These are phyloP conservation scores for Sus scrofa DNA, from an alignment of 2,113 vertebrate species.

Conservation along the genomic window DNA sequence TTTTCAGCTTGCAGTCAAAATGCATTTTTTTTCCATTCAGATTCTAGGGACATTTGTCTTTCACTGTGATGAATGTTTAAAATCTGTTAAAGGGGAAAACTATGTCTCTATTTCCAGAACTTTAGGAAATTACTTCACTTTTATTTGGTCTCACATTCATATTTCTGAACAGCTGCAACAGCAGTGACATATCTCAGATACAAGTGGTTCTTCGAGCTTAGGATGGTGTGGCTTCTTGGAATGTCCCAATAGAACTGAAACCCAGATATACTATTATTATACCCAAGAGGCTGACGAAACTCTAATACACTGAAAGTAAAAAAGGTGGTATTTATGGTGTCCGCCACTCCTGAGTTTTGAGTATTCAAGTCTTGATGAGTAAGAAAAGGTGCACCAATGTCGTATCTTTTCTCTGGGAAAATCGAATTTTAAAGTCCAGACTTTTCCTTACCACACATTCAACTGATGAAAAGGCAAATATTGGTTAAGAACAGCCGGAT, in stretches of 20 bases:
- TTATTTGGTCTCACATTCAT: neutral
- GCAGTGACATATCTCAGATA: neutral
- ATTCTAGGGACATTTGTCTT: neutral
- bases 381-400: neutral
- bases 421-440: neutral
- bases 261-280: neutral
- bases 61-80: neutral
- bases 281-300: neutral
- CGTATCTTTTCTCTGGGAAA: neutral
- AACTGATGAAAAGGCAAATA: neutral
- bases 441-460: neutral
- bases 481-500: neutral
- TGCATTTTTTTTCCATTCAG: neutral
- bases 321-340: neutral
- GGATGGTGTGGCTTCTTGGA: neutral
- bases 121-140: constrained; percentile 34
- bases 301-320: neutral
- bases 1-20: neutral
- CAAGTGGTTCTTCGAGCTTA: neutral
- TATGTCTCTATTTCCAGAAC: neutral
- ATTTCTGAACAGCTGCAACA: neutral
- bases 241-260: constrained; percentile 39
- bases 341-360: neutral
- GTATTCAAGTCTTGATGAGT: neutral
- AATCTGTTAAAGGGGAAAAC: neutral